Evolutionary conservation across 2,797 vertebrate genomes (phyloP).

Genomic region (Spondyliosoma cantharus): DNA sequence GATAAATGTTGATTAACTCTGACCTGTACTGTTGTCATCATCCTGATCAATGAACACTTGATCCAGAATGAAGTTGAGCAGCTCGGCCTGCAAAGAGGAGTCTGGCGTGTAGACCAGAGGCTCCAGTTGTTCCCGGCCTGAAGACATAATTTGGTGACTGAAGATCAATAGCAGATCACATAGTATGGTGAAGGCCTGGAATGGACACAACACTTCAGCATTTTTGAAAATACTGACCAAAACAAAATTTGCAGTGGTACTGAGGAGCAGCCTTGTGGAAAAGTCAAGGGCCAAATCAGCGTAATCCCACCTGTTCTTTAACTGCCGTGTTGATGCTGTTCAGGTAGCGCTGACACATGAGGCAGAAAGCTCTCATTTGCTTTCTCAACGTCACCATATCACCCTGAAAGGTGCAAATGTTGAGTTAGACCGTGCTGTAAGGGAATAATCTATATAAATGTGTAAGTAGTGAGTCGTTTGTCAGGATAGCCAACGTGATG

Average conservation of each 20-base stretch:
- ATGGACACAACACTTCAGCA: constrained; percentile 55
- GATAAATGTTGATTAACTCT: neutral
- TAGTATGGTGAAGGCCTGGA: constrained; percentile 94
- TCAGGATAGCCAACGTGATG: neutral
- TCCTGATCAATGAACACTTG: constrained; percentile 98
- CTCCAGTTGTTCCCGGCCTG: constrained; percentile 92
- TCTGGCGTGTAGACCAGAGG: constrained; percentile 93
- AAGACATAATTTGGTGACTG: constrained; percentile 96
- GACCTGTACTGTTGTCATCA: constrained; percentile 91
- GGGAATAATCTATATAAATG: neutral
- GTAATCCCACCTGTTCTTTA: constrained; percentile 91
- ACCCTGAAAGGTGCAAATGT: constrained; percentile 78
- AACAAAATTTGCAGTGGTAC: neutral
- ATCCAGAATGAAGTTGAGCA: constrained; percentile 95
- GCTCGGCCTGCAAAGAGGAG: constrained; percentile 92
- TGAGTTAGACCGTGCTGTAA: constrained; percentile 3
- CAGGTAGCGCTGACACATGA: constrained; percentile 96
- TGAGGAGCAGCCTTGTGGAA: neutral
- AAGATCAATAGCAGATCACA: constrained; percentile 97
- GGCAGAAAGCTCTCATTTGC: constrained; percentile 95
- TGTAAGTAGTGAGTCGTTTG: too few relatives aligned
- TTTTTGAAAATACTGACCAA: constrained; percentile 18
- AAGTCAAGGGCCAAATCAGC: neutral
- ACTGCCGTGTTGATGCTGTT: constrained; percentile 94
- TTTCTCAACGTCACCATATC: constrained; percentile 92